Evolutionary conservation across 2,888 invertebrate genomes (phyloP), one percentile per base, ranked within the genome.

Genomic region (Hypomecis atomaria): DNA sequence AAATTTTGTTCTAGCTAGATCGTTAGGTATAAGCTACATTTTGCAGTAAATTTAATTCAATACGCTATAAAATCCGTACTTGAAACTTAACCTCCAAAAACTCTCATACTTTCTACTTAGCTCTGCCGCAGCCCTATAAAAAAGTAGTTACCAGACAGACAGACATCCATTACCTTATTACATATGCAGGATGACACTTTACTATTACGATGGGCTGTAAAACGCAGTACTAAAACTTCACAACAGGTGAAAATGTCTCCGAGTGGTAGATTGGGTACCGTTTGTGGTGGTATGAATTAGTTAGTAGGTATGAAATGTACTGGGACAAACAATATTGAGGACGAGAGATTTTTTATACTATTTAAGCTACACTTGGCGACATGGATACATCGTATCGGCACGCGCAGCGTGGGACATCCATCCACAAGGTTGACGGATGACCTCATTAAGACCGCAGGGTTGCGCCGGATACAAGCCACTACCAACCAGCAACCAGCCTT

Each of bases 221-320:
- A 64, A 45, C 11, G 50, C n/a, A 50, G 49, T 67, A 66, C 63
- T 69, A 68, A 69, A 71, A 69, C 60, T 62, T 49, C 65, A 66
- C 69, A 67, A 68, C 69, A 71, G 69, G 67, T 69, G 71, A 61
- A 57, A 67, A 69, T 65, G 67, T 69, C 69, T 60, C 54, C 57
- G 47, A 8, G 23, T 44, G 55, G 48, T 38, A 55, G 48, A 59
- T 64, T 64, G 63, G 55, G 33, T 50, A 38, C 53, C 42, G 40
- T 40, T 45, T 55, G 55, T 43, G 57, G 57, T 13, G 11, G 6
- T 5, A 49, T 64, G 59, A 64, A 64, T 64, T 36, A 64, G 38
- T 64, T 48, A 59, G 44, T 34, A 44, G 47, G 48, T 6, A 36
- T 47, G 23, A 11, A 58, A 52, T 36, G 34, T 33, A 40, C 10